phyloP scores from a whole-genome alignment of 1,140 invertebrate genomes.

The Neodiprion virginianus region DNA sequence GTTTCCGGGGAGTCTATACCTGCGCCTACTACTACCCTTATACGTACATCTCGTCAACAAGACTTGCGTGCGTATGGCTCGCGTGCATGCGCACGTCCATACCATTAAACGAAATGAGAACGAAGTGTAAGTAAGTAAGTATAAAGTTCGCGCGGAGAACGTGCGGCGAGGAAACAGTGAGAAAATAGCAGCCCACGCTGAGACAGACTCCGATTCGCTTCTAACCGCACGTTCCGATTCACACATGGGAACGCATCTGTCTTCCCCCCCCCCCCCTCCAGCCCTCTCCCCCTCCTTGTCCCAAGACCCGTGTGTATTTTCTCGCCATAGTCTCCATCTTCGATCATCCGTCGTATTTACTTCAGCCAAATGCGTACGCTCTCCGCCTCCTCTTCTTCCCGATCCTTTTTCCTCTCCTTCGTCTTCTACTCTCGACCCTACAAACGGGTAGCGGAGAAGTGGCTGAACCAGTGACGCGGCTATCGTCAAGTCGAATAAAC shows the following conservation, averaged over 20 bases:
- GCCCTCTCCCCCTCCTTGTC: not conserved
- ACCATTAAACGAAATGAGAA: not conserved
- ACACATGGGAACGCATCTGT: slow-evolving; percentile 1
- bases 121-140: not conserved
- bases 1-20: not conserved
- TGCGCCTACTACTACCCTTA: too few species aligned
- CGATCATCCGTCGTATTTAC: slow-evolving; percentile 5
- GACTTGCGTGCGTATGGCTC: too few species aligned
- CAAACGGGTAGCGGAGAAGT: too few species aligned
- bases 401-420: too few species aligned
- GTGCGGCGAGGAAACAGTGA: not conserved
- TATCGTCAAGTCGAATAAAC: too few species aligned
- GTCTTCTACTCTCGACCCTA: too few species aligned
- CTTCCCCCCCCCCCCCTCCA: not conserved
- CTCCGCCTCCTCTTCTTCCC: too few species aligned
- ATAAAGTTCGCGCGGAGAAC: too few species aligned
- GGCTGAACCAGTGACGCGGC: too few species aligned
- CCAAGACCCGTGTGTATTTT: too few species aligned
- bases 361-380: not conserved
- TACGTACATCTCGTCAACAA: too few species aligned
- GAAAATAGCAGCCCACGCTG: not conserved
- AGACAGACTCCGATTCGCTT: not conserved
- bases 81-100: not conserved
- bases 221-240: not conserved
- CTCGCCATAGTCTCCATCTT: not conserved